Base-by-base conservation (phyloP, 37 sponge, comb jelly and placozoan genomes). In the Hexactinellida sp. region DNA sequence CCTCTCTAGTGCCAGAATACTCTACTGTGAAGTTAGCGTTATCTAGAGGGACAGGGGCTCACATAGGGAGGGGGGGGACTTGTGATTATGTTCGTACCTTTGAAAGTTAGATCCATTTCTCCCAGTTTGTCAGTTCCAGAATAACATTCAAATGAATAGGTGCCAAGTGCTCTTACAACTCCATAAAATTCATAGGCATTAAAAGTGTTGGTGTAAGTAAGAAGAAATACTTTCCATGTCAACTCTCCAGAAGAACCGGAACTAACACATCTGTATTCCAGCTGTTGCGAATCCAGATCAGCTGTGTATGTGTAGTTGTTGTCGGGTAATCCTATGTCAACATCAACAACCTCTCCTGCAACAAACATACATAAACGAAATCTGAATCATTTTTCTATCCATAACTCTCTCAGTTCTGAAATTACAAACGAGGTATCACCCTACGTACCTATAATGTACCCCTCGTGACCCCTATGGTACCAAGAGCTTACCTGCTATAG, bases 101-200 rank as follows among this genome's bases (percentile, higher is more conserved):
- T 63, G 19, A 63, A 23, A 32, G 76, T 63, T 32, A 63, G 76
- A 28, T 32, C 30, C 76, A 63, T 63, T 23, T 63, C 76, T 63
- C 76, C 76, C 30, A 63, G 3, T 7, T 28, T 63, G 28, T n/a
- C 34, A 32, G 19, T 28, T 3, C 76, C 30, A 63, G 76, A 63
- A 23, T 63, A n/a, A n/a, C 76, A 63, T 28, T 28, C 76, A 10
- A 63, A 3, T 32, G 32, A 21, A 63, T 63, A 63, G 34, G 21
- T n/a, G 3, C 28, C 30, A n/a, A 63, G 25, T 32, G 1, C 76
- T 7, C 13, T 63, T 21, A 25, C 30, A 10, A 10, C 28, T 28
- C 76, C 76, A 63, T 63, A 63, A 23, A 63, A 63, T 23, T 63
- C 28, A 63, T 63, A 63, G 3, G 76, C 76, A 63, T 63, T 63